Evolutionary conservation across 2,888 invertebrate genomes (phyloP).

Genomic region (Antitype chi): DNA sequence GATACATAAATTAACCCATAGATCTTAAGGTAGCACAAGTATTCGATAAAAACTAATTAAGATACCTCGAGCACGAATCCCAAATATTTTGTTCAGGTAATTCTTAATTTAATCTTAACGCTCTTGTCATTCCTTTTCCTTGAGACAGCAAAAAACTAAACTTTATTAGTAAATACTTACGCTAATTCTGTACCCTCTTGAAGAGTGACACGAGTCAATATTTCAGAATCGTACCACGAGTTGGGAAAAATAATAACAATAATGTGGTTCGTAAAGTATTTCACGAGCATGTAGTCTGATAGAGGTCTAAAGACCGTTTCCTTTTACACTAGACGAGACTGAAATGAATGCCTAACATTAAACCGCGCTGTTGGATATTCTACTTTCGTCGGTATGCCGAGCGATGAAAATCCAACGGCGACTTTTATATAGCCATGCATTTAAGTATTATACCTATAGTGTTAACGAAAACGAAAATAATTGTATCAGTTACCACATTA

Average conservation of each 20-base stretch:
- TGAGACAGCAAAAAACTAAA: not conserved
- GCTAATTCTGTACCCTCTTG: not conserved
- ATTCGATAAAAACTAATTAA: not conserved
- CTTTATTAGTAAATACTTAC: not conserved
- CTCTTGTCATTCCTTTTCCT: not conserved
- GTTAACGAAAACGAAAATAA: not conserved
- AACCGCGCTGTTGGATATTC: too few relatives aligned
- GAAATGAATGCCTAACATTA: not conserved
- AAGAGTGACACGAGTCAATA: not conserved
- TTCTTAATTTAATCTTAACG: not conserved
- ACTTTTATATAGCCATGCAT: not conserved
- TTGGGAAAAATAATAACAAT: not conserved
- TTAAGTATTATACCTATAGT: too few relatives aligned
- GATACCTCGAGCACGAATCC: slow-evolving; percentile 1
- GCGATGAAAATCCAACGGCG: not conserved
- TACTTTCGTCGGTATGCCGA: too few relatives aligned
- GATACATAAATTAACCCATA: not conserved
- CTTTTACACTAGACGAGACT: not conserved
- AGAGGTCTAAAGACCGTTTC: not conserved
- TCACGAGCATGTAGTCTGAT: not conserved
- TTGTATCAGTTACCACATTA: not conserved
- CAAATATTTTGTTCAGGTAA: not conserved
- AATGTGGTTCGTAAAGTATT: not conserved
- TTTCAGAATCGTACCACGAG: too few relatives aligned
- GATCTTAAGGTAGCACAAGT: not conserved